Conservation (phyloP, 2,888 invertebrate species). For the Apotomis turbidana region DNA sequence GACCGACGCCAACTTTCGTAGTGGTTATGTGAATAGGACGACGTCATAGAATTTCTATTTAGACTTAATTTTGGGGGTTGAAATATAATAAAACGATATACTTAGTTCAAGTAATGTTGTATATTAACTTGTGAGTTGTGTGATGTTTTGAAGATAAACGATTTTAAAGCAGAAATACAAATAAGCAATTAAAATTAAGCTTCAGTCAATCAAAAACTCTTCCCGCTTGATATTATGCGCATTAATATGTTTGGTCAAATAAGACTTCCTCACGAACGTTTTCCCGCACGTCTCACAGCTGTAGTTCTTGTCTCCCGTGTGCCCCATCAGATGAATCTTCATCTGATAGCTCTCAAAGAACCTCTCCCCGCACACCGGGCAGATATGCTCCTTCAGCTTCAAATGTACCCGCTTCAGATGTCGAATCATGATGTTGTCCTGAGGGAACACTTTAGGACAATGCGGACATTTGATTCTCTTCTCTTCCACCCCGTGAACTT, state of each 20-base stretch:
- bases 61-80: not conserved
- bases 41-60: no score
- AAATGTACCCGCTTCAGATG: slow-evolving; percentile 70
- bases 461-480: slow-evolving; percentile 28
- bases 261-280: slow-evolving; percentile 42
- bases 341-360: slow-evolving; percentile 34
- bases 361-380: slow-evolving; percentile 26
- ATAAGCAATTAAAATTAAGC: not conserved
- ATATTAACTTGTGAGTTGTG: not conserved
- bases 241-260: slow-evolving; percentile 24
- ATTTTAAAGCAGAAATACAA: not conserved
- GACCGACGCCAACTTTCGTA: no score
- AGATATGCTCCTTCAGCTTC: slow-evolving; percentile 27
- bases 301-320: slow-evolving; percentile 61
- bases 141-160: not conserved
- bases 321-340: slow-evolving; percentile 54
- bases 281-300: slow-evolving; percentile 73
- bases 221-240: slow-evolving; percentile 2
- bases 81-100: not conserved
- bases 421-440: slow-evolving; percentile 65
- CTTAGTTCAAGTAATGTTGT: not conserved
- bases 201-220: not conserved
- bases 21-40: no score
- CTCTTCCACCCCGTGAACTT: slow-evolving; percentile 35
- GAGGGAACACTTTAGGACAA: slow-evolving; percentile 52